A percentile compares a stretch with the other conserved stretches of the same genome.
Evolutionary conservation across 35 echinoderm and acorn worm genomes (phyloP).

Genomic region (Holothuria glaberrima): DNA sequence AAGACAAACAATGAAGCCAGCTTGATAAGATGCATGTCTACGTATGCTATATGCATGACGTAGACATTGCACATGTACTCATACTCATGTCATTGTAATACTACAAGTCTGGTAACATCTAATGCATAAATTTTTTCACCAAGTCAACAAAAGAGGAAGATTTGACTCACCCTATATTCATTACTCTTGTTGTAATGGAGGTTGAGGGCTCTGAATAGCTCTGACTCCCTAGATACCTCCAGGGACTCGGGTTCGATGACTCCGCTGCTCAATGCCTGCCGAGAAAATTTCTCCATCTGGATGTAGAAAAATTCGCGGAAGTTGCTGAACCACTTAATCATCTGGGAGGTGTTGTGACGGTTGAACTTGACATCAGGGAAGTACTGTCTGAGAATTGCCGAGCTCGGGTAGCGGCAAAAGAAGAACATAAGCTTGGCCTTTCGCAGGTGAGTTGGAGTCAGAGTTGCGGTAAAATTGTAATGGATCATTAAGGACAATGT

Average conservation of each 20-base stretch:
- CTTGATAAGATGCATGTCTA: too few relatives aligned
- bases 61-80: too few relatives aligned
- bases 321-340: conserved; percentile 99
- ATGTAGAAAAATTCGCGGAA: conserved; percentile 99
- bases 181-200: conserved; percentile 99
- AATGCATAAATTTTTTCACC: too few relatives aligned
- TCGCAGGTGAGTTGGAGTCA: conserved; percentile 93
- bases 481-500: neutral
- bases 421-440: conserved; percentile 99
- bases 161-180: conserved; percentile 81
- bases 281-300: conserved; percentile 99
- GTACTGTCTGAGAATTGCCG: conserved; percentile 84
- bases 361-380: conserved; percentile 99
- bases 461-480: conserved; percentile 77
- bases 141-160: neutral
- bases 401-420: conserved; percentile 95
- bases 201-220: conserved; percentile 88
- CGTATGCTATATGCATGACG: too few relatives aligned
- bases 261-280: conserved; percentile 80
- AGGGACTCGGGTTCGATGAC: conserved; percentile 69
- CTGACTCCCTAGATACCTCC: conserved; percentile 81
- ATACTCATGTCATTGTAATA: too few relatives aligned
- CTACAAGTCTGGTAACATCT: too few relatives aligned
- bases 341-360: conserved; percentile 99
- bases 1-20: too few relatives aligned